A percentile compares a stretch with the other conserved stretches of the same genome.
Conservation (phyloP, 1,140 invertebrate genomes). For the Coptotermes formosanus region DNA sequence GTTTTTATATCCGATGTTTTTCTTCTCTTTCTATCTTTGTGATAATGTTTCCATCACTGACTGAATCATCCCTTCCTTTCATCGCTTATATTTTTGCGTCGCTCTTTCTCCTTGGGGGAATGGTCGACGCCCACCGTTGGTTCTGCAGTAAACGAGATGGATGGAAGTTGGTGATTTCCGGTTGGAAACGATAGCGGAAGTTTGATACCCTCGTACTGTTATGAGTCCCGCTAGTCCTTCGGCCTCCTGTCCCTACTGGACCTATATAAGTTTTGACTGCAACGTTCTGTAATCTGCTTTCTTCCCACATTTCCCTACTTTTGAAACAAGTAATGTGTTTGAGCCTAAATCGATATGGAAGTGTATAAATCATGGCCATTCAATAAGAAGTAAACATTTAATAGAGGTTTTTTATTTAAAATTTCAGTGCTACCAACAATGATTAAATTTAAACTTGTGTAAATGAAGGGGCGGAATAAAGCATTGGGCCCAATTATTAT, state of each 20-base stretch:
- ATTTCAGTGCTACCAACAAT: too few species aligned
- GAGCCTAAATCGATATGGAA: too few species aligned
- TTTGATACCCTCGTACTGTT: neutral
- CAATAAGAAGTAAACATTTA: too few species aligned
- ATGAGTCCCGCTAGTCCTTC: neutral
- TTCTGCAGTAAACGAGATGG: slow-evolving; percentile 1
- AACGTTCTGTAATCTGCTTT: neutral
- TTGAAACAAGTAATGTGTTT: neutral
- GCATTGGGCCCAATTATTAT: too few species aligned
- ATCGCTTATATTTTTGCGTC: neutral
- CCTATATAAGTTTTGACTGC: neutral
- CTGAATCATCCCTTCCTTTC: neutral
- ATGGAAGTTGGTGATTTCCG: neutral
- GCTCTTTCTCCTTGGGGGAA: neutral
- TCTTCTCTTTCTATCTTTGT: neutral
- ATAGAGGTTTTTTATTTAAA: too few species aligned
- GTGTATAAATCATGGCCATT: too few species aligned
- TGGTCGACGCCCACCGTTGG: neutral
- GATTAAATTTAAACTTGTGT: too few species aligned
- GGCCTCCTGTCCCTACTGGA: neutral
- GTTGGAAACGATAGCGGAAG: slow-evolving; percentile 10
- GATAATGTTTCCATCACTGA: neutral
- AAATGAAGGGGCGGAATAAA: too few species aligned
- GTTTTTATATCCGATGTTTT: neutral
- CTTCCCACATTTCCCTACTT: neutral